Base-by-base conservation (phyloP, 2,888 invertebrate genomes). In the Ennomos fuscantarius region DNA sequence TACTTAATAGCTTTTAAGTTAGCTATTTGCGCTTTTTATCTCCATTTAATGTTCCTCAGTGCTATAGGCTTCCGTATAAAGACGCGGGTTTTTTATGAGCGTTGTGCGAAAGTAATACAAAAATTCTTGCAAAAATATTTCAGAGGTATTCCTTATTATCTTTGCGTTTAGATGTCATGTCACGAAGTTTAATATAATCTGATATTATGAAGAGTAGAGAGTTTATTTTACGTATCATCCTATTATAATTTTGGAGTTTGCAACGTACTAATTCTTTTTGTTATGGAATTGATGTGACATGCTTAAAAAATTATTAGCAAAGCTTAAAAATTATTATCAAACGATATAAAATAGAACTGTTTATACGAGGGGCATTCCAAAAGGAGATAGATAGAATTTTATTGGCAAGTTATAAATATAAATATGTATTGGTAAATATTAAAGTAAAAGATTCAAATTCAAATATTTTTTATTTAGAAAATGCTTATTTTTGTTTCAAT, bases 1-100 rank as follows among this genome's bases (percentile, higher is more conserved):
- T 39, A 15, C 37, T 48, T 55, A 55, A 55, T 55, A 33, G 24
- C 42, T 37, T 42, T 32, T 39, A 43, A 42, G 48, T 48, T 10
- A 41, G 53, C 34, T 46, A 41, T 12, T 53, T 15, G 24, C 9
- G 31, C 10, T 5, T 53, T 53, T 53, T 41, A 32, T 31, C n/a
- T 31, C 12, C 12, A 35, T 41, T 35, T 36, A 46, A 41, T 43
- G 9, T 44, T 32, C 10, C 32, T 24, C 31, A 31, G 15, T 15
- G 8, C 40, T 40, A 13, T 10, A 15, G 24, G 24, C 13, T 40
- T 15, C 9, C 8, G 24, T 24, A 24, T 24, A 24, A 24, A 24
- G 24, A 24, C 6, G 24, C 24, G 24, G 24, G 24, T 24, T 24
- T 24, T 24, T 24, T 24, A 24, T 24, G 24, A 24, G 24, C 6